These are phyloP conservation scores for Dendropsophus ebraccatus DNA, from an alignment of 2,113 vertebrate genomes.

Conservation along the genomic window DNA sequence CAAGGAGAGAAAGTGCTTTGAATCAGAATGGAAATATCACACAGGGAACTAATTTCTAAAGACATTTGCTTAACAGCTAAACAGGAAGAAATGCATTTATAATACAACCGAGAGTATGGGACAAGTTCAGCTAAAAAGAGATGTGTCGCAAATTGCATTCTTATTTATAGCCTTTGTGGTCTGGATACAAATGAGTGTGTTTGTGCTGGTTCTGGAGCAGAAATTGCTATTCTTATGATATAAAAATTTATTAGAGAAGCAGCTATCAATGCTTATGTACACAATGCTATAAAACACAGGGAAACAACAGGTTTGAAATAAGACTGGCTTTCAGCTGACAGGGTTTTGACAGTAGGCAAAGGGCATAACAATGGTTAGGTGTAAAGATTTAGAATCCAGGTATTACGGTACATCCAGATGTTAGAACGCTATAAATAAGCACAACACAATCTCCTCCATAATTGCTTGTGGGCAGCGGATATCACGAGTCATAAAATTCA, in stretches of 20 bases:
- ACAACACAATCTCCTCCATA: conserved; percentile 21
- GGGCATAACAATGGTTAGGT: too few species aligned
- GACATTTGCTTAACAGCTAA: conserved; percentile 56
- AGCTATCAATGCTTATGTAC: not conserved
- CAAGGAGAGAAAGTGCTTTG: conserved; percentile 33
- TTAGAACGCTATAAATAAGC: conserved; percentile 9
- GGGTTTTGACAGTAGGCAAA: not conserved
- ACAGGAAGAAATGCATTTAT: conserved; percentile 53
- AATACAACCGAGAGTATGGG: conserved; percentile 36
- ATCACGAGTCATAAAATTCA: conserved; percentile 36
- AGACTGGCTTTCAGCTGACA: not conserved
- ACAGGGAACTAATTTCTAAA: conserved; percentile 55
- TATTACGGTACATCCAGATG: not conserved
- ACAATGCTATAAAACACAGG: not conserved
- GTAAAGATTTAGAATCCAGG: not conserved
- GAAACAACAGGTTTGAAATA: not conserved
- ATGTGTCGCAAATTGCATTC: conserved; percentile 46
- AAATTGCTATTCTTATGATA: not conserved
- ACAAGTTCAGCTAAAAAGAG: conserved; percentile 29
- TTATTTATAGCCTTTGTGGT: conserved; percentile 39
- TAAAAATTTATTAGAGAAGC: not conserved
- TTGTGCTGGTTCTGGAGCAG: not conserved
- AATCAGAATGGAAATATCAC: conserved; percentile 47
- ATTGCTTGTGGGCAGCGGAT: conserved; percentile 26
- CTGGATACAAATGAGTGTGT: conserved; percentile 27